These are phyloP conservation scores for Nannospalax galili DNA, from an alignment of 2,113 vertebrate species.

Conservation along the genomic window DNA sequence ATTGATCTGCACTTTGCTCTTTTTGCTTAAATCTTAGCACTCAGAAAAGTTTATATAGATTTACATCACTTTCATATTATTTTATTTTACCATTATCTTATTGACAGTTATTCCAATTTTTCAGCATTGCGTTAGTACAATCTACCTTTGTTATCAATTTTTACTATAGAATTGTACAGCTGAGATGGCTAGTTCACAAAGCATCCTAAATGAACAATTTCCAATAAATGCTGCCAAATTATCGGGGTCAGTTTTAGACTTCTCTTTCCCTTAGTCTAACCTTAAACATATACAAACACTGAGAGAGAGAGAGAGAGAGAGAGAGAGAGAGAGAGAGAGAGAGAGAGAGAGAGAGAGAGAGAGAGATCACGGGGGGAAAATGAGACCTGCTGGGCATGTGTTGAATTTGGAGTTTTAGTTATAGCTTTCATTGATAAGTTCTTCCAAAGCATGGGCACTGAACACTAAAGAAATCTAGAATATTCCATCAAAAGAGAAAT, in stretches of 20 bases:
- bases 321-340: too few relatives aligned
- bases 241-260: neutral
- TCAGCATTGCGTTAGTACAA: neutral
- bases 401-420: too few relatives aligned
- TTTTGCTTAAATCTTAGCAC: neutral
- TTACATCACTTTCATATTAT: neutral
- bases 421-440: neutral
- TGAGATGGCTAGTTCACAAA: neutral
- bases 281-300: neutral
- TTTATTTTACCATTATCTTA: neutral
- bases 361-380: too few relatives aligned
- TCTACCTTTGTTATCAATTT: neutral
- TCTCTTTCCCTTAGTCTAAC: neutral
- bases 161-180: neutral
- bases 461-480: conserved; percentile 1
- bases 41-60: neutral
- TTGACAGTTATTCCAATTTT: neutral
- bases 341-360: too few relatives aligned
- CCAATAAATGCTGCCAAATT: neutral
- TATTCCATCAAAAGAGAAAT: neutral
- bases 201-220: neutral
- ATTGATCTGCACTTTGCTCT: neutral
- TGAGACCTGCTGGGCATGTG: too few relatives aligned
- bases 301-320: too few relatives aligned
- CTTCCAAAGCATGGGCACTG: neutral